Evolutionary conservation across 2,888 invertebrate species (phyloP).

Genomic region (Autographa pulchrina): DNA sequence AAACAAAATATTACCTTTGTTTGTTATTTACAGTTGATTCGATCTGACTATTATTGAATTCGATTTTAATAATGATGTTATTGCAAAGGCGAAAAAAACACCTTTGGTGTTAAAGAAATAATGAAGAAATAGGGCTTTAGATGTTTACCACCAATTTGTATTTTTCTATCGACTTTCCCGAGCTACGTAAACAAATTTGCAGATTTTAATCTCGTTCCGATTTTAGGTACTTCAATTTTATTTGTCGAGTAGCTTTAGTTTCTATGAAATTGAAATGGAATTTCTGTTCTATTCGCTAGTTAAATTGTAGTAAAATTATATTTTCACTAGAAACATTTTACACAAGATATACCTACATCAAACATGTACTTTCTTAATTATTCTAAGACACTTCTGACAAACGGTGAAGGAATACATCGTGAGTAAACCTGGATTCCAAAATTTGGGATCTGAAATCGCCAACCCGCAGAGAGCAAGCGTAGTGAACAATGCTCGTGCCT

Average conservation of each 20-base stretch:
- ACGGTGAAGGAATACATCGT: too few species aligned
- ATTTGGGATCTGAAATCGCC: too few species aligned
- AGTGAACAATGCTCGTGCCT: too few species aligned
- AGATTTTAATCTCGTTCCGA: slow-evolving; percentile 59
- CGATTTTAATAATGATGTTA: slow-evolving; percentile 7
- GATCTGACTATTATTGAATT: slow-evolving; percentile 14
- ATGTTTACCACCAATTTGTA: slow-evolving; percentile 64
- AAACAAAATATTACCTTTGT: slow-evolving; percentile 5
- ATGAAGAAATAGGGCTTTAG: slow-evolving; percentile 39
- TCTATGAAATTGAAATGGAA: slow-evolving; percentile 8
- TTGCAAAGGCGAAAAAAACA: slow-evolving; percentile 17
- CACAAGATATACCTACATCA: too few species aligned
- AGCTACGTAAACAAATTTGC: slow-evolving; percentile 66
- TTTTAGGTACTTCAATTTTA: slow-evolving; percentile 39
- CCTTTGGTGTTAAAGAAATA: slow-evolving; percentile 51
- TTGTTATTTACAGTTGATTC: slow-evolving; percentile 3
- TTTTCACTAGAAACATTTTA: too few species aligned
- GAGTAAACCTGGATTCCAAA: too few species aligned
- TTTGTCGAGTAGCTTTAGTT: slow-evolving; percentile 12
- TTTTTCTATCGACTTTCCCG: slow-evolving; percentile 61
- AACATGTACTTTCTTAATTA: too few species aligned
- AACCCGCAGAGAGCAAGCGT: too few species aligned
- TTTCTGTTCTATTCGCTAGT: background rate
- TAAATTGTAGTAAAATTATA: background rate
- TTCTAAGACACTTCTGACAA: too few species aligned